Evolutionary conservation across 2,888 invertebrate species (phyloP).

Genomic region (Apamea monoglypha): DNA sequence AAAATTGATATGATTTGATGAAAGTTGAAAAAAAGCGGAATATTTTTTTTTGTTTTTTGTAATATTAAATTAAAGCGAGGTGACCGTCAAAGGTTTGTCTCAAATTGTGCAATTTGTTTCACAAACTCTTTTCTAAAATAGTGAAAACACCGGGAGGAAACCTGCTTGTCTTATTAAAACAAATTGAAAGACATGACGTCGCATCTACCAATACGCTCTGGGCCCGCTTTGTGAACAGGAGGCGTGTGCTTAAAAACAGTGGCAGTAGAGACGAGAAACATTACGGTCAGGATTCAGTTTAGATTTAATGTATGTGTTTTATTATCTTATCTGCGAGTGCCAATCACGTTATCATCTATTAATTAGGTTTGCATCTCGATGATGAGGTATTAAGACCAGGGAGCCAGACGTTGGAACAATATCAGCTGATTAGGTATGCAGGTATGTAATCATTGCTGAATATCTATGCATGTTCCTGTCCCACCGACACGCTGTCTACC

Average conservation of each 20-base stretch:
- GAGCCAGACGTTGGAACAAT: neutral
- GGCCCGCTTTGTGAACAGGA: neutral
- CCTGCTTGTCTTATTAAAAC: no score
- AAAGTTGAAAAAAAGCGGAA: neutral
- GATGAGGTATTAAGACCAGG: neutral
- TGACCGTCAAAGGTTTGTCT: neutral
- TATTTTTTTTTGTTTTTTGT: neutral
- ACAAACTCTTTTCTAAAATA: neutral
- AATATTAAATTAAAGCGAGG: neutral
- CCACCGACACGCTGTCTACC: neutral
- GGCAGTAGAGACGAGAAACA: constrained; percentile 7
- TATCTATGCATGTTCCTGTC: neutral
- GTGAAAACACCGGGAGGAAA: no score
- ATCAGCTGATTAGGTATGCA: neutral
- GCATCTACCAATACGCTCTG: neutral
- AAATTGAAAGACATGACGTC: neutral
- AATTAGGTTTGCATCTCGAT: neutral
- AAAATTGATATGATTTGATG: no score
- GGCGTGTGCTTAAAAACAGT: constrained; percentile 32
- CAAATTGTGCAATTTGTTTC: neutral
- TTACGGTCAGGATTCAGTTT: constrained; percentile 7
- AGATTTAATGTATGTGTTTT: constrained; percentile 10
- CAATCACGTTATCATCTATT: neutral
- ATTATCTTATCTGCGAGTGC: constrained; percentile 8
- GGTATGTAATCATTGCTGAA: neutral